Evolutionary conservation across 1,140 invertebrate species (phyloP).

Genomic region (Trichonephila clavipes): DNA sequence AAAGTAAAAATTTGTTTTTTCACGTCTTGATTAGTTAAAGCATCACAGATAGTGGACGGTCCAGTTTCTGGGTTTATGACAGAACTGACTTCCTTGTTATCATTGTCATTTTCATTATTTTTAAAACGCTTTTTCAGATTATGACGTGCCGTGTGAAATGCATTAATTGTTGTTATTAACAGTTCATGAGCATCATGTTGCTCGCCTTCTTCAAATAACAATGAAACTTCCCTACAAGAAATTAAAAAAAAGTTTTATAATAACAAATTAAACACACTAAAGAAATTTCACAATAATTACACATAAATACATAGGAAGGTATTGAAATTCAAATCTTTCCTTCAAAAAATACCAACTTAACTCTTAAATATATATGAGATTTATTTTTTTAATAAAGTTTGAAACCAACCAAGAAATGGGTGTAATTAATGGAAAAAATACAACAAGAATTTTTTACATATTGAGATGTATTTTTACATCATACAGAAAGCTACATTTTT

Average conservation of each 20-base stretch:
- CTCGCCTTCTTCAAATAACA: slow-evolving; percentile 63
- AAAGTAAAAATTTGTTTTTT: not conserved
- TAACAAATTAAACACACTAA: not conserved
- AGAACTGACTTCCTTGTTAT: not conserved
- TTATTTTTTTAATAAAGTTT: no score
- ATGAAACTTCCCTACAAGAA: slow-evolving; percentile 47
- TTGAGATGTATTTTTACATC: no score
- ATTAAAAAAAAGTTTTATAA: not conserved
- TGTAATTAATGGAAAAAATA: no score
- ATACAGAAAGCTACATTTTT: no score
- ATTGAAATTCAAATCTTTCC: no score
- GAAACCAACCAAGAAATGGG: no score
- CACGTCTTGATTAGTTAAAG: not conserved
- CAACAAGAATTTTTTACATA: no score
- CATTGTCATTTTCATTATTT: no score
- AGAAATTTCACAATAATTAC: not conserved
- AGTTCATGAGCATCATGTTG: slow-evolving; percentile 74
- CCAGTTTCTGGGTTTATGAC: not conserved
- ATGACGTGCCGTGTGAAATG: slow-evolving; percentile 20
- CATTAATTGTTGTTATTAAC: slow-evolving; percentile 41
- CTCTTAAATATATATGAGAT: no score
- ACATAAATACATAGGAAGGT: not conserved
- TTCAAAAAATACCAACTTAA: no score
- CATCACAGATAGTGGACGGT: not conserved
- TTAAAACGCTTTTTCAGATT: slow-evolving; percentile 55